Percentiles rank a stretch among this genome's conserved stretches.
Evolutionary conservation across 2,797 vertebrate genomes (phyloP).

Genomic region (Girardinus metallicus): DNA sequence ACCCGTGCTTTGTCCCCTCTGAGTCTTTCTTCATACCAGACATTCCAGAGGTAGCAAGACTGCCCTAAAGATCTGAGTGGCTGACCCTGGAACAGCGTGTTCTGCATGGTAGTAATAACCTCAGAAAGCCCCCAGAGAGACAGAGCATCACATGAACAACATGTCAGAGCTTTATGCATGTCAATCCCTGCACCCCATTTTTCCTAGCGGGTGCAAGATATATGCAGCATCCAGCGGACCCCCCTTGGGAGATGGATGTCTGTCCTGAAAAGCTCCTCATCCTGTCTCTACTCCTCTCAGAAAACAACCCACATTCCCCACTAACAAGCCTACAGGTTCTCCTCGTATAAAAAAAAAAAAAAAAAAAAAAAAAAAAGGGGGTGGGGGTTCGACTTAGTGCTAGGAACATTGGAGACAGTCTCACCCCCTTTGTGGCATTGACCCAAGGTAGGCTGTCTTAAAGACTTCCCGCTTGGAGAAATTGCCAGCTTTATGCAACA

Average conservation of each 20-base stretch:
- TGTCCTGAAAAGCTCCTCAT: constrained; percentile 70
- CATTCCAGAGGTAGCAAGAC: constrained; percentile 79
- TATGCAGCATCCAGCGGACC: constrained; percentile 65
- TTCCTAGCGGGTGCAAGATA: constrained; percentile 52
- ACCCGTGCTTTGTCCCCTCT: constrained; percentile 48
- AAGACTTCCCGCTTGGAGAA: constrained; percentile 70
- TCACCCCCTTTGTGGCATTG: constrained; percentile 66
- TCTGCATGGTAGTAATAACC: constrained; percentile 71
- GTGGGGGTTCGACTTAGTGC: constrained; percentile 55
- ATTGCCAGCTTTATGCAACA: constrained; percentile 65
- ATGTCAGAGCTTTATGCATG: constrained; percentile 60
- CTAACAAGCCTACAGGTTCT: constrained; percentile 73
- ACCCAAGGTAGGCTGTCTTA: constrained; percentile 69
- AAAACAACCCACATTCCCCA: constrained; percentile 63
- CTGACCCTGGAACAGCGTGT: constrained; percentile 76
- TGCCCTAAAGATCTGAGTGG: constrained; percentile 70
- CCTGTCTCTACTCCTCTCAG: constrained; percentile 57
- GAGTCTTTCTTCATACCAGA: constrained; percentile 80
- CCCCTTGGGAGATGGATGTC: constrained; percentile 68
- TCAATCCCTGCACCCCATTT: constrained; percentile 48
- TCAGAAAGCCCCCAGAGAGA: constrained; percentile 68
- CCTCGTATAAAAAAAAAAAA: constrained; percentile 59
- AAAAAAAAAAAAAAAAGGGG: constrained; percentile 37
- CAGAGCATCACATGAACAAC: constrained; percentile 67
- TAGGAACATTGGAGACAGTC: constrained; percentile 61